These are phyloP conservation scores for Crossaster papposus DNA, from an alignment of 53 echinoderm and acorn worm genomes.

Conservation along the genomic window DNA sequence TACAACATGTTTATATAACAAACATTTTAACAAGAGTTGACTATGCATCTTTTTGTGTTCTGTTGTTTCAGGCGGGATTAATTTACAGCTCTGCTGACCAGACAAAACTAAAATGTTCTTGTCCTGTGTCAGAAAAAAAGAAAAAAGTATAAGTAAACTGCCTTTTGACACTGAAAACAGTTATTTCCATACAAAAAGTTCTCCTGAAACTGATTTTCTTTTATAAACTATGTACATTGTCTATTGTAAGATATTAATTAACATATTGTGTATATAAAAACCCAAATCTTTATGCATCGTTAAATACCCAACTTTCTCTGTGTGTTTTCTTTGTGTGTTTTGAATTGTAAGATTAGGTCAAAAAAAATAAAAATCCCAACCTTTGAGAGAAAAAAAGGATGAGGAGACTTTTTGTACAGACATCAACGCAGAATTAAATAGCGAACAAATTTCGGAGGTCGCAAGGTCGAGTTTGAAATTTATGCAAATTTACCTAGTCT, in stretches of 20 bases:
- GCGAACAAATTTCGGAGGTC: too few relatives aligned
- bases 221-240: constrained; percentile 31
- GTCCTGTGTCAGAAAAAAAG: not conserved
- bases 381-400: too few relatives aligned
- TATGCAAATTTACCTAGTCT: too few relatives aligned
- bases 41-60: not conserved
- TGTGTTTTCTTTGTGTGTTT: not conserved
- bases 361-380: too few relatives aligned
- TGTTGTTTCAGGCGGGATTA: not conserved
- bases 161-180: not conserved
- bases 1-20: too few relatives aligned
- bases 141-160: not conserved
- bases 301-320: not conserved
- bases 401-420: too few relatives aligned
- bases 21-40: too few relatives aligned
- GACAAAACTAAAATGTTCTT: not conserved
- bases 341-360: too few relatives aligned
- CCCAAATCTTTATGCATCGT: constrained; percentile 40
- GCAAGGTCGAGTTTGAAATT: too few relatives aligned
- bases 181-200: not conserved
- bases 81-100: not conserved
- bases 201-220: constrained; percentile 6
- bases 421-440: too few relatives aligned
- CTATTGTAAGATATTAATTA: constrained; percentile 17
- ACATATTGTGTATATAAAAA: constrained; percentile 35